Percentiles rank a stretch among this genome's conserved stretches.
These are phyloP conservation scores for Drosophila elegans DNA, from an alignment of 1,140 invertebrate species.

Conservation along the genomic window DNA sequence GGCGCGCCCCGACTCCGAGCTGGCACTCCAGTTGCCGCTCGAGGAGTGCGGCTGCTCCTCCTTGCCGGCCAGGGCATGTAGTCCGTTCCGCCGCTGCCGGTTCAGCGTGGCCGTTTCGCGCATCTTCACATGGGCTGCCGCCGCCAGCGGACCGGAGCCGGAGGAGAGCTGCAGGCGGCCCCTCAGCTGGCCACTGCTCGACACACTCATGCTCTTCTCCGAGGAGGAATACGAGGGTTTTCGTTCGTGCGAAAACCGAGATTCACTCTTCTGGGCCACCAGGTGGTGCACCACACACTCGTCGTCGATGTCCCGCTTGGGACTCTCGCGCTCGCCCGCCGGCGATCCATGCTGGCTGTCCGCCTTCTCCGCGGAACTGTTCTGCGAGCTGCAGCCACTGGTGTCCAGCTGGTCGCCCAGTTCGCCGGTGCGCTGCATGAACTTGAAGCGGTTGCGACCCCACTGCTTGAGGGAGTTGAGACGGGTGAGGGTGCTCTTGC, in stretches of 20 bases:
- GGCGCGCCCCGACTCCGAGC: conserved; percentile 94
- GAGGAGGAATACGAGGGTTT: conserved; percentile 91
- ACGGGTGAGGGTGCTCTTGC: conserved; percentile 87
- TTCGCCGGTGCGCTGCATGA: conserved; percentile 88
- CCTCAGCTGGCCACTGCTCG: conserved; percentile 75
- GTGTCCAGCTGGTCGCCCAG: conserved; percentile 80
- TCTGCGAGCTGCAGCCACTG: conserved; percentile 82
- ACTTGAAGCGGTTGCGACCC: conserved; percentile 91
- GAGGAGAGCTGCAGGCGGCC: conserved; percentile 69
- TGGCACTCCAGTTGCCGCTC: conserved; percentile 97
- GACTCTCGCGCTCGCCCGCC: conserved; percentile 15
- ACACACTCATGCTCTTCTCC: conserved; percentile 87
- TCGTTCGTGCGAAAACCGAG: conserved; percentile 87
- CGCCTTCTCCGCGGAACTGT: conserved; percentile 71
- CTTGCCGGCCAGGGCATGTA: conserved; percentile 76
- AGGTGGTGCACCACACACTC: conserved; percentile 87
- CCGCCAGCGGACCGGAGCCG: conserved; percentile 23
- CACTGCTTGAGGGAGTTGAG: conserved; percentile 93
- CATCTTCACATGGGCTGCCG: conserved; percentile 87
- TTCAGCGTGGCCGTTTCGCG: conserved; percentile 89
- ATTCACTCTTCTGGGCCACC: conserved; percentile 80
- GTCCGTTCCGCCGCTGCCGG: conserved; percentile 86
- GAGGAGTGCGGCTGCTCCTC: conserved; percentile 94
- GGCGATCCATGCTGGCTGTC: conserved; percentile 35
- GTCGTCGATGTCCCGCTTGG: conserved; percentile 85